Conservation (phyloP, 1,140 invertebrate genomes). For the Panulirus ornatus region DNA sequence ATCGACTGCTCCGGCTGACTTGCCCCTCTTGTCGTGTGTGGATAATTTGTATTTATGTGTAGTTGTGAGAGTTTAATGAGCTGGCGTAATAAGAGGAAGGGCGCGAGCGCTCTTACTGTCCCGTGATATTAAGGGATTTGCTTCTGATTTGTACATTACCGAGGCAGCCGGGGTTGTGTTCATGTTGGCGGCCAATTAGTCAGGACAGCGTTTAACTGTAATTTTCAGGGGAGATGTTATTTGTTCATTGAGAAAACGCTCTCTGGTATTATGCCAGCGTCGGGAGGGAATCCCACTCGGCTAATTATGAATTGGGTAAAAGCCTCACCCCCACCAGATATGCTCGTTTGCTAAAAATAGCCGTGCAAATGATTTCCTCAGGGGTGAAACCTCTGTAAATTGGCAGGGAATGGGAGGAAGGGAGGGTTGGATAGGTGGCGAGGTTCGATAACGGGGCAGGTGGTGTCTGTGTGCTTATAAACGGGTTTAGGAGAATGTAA, state of each 20-base stretch:
- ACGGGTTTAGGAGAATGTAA: not conserved
- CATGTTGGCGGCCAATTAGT: slow-evolving; percentile 5
- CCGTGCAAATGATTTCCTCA: not conserved
- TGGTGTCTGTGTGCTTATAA: too few species aligned
- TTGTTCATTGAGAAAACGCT: not conserved
- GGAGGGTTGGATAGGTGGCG: not conserved
- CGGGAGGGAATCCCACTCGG: not conserved
- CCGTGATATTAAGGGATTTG: slow-evolving; percentile 19
- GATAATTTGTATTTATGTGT: slow-evolving; percentile 41
- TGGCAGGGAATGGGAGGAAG: not conserved
- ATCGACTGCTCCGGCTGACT: not conserved
- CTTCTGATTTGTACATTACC: not conserved
- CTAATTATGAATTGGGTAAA: not conserved
- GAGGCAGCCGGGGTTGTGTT: not conserved
- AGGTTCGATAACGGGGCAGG: not conserved
- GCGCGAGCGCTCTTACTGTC: slow-evolving; percentile 18
- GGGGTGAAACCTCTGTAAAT: not conserved
- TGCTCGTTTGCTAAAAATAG: not conserved
- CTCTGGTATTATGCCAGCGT: not conserved
- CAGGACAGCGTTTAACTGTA: not conserved
- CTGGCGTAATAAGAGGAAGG: slow-evolving; percentile 38
- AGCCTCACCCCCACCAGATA: not conserved
- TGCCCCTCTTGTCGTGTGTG: not conserved
- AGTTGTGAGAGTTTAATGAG: slow-evolving; percentile 23
- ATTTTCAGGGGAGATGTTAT: slow-evolving; percentile 19